These are phyloP conservation scores for Altica lythri DNA, from an alignment of 2,888 invertebrate genomes.

Conservation along the genomic window DNA sequence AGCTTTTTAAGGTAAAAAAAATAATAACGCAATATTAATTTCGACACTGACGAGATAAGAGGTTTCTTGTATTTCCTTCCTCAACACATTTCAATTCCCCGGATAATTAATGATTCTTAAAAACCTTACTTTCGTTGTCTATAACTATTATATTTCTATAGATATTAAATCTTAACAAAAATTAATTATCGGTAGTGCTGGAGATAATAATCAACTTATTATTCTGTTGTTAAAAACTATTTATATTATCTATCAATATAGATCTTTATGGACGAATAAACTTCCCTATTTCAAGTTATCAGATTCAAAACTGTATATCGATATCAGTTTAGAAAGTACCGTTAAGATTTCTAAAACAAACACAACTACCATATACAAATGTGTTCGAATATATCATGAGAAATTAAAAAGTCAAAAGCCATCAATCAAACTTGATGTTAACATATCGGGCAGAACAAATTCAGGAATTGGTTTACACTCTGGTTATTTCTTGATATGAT, in stretches of 20 bases:
- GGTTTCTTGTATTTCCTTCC: too few relatives aligned
- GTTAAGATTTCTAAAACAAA: conserved; percentile 9
- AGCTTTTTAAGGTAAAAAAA: too few relatives aligned
- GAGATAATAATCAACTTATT: conserved; percentile 7
- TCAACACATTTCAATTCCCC: too few relatives aligned
- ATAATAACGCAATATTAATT: too few relatives aligned
- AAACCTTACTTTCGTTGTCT: too few relatives aligned
- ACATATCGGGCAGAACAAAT: too few relatives aligned
- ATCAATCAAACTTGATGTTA: conserved; percentile 3
- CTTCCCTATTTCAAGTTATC: conserved; percentile 9
- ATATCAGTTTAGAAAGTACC: conserved; percentile 11
- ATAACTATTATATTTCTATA: too few relatives aligned
- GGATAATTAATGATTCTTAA: too few relatives aligned
- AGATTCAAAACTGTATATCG: conserved; percentile 8
- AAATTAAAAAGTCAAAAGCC: conserved; percentile 8
- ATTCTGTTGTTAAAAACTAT: conserved; percentile 5
- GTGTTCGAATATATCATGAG: conserved; percentile 6
- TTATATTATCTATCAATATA: conserved; percentile 1
- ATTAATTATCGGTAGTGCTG: conserved; percentile 4
- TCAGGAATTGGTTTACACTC: too few relatives aligned
- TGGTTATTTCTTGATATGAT: too few relatives aligned
- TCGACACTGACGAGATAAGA: too few relatives aligned
- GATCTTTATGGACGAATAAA: conserved; percentile 10
- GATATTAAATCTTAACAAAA: too few relatives aligned
- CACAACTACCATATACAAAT: conserved; percentile 4